These are phyloP conservation scores for Tipula vernalis DNA, from an alignment of 2,888 invertebrate genomes.

Conservation along the genomic window DNA sequence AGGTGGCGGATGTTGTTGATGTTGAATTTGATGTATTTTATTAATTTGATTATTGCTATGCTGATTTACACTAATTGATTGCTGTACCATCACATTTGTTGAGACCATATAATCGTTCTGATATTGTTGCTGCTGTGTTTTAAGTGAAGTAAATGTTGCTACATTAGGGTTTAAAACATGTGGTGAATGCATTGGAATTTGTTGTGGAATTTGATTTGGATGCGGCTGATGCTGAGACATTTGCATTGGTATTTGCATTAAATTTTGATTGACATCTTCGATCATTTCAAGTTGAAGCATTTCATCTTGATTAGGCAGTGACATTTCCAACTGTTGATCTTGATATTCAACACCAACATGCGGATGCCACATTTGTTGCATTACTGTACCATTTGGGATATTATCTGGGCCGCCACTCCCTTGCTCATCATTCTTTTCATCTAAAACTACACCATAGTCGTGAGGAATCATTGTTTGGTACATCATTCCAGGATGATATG, in stretches of 20 bases:
- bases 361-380: constrained; percentile 26
- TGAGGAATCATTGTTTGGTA: constrained; percentile 27
- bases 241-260: constrained; percentile 4
- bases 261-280: constrained; percentile 8
- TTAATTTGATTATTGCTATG: neutral
- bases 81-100: neutral
- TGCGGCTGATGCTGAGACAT: neutral
- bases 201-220: constrained; percentile 5
- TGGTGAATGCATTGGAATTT: neutral
- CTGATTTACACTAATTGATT: constrained; percentile 11
- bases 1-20: constrained; percentile 12
- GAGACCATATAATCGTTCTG: neutral
- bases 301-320: constrained; percentile 21
- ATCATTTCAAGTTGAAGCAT: constrained; percentile 21
- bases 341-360: constrained; percentile 25
- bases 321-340: neutral
- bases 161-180: constrained; percentile 10
- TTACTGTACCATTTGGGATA: constrained; percentile 10
- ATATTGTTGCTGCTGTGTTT: constrained; percentile 9
- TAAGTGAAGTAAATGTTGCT: constrained; percentile 6
- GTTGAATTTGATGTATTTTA: constrained; percentile 12
- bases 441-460: constrained; percentile 29
- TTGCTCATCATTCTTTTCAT: constrained; percentile 25
- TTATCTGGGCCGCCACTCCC: constrained; percentile 21
- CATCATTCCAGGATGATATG: constrained; percentile 24